Conservation (phyloP, 37 sponge, comb jelly and placozoan genomes). For the Spongilla lacustris region DNA sequence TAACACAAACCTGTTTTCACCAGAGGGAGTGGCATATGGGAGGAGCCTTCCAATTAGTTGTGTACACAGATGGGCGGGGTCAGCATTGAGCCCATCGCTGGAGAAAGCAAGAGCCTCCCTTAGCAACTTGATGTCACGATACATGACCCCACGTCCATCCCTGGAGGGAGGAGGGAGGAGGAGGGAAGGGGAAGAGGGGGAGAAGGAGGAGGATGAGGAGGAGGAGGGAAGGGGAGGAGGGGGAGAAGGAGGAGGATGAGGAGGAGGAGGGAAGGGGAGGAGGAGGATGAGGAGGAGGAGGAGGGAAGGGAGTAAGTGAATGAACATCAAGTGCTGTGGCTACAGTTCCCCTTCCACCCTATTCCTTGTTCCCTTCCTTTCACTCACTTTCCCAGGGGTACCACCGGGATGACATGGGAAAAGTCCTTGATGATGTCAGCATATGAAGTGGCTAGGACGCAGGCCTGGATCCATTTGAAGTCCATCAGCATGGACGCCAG, state of each 20-base stretch:
- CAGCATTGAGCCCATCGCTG: conserved; percentile 26
- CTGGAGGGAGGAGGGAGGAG: neutral
- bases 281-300: neutral
- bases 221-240: neutral
- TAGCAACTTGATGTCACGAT: conserved; percentile 53
- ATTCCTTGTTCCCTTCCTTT: too few species aligned
- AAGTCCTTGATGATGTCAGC: conserved; percentile 55
- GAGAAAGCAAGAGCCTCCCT: conserved; percentile 60
- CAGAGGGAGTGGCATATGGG: conserved; percentile 20
- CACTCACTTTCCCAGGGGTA: conserved; percentile 55
- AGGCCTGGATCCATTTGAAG: conserved; percentile 58
- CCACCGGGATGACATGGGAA: conserved; percentile 41
- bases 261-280: neutral
- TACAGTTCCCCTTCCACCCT: neutral
- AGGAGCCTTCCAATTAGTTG: conserved; percentile 73
- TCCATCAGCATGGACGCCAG: conserved; percentile 57
- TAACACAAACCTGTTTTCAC: conserved; percentile 6
- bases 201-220: neutral
- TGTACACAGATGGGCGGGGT: conserved; percentile 34
- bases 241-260: neutral
- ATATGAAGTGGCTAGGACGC: conserved; percentile 12
- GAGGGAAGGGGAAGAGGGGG: neutral
- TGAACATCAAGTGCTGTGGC: neutral
- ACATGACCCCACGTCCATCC: neutral
- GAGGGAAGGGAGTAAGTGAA: neutral